Conservation (phyloP, 2,888 invertebrate species). For the Drosophila phalerata region DNA sequence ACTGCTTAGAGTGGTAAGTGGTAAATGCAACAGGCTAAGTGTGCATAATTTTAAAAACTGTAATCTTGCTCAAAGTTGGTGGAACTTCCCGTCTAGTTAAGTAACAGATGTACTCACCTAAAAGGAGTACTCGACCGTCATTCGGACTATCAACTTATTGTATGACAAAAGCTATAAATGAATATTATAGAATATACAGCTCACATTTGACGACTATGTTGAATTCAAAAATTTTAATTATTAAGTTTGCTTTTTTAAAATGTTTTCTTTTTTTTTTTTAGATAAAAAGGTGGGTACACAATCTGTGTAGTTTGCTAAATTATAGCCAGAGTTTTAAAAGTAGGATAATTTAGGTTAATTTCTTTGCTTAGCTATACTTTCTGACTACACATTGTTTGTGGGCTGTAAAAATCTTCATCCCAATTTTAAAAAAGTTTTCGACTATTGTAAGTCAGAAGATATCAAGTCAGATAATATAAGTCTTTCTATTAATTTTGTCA, state of each 20-base stretch:
- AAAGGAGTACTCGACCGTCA: not conserved
- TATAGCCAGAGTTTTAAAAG: no score
- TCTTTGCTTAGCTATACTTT: no score
- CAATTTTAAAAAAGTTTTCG: no score
- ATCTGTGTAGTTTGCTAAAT: no score
- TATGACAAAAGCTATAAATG: not conserved
- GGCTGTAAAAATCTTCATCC: no score
- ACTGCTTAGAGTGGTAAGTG: slow-evolving; percentile 48
- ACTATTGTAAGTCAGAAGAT: not conserved
- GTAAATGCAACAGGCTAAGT: slow-evolving; percentile 61
- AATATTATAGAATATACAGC: no score
- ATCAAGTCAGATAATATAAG: not conserved
- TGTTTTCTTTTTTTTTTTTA: no score
- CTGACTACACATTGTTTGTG: no score
- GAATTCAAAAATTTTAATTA: not conserved
- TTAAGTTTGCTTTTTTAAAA: not conserved
- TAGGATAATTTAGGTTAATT: no score
- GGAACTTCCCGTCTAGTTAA: not conserved
- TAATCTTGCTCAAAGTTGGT: not conserved
- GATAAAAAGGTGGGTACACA: no score
- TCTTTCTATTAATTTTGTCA: not conserved
- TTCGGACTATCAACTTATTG: not conserved
- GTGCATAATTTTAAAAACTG: slow-evolving; percentile 13
- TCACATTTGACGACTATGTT: no score
- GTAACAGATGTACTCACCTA: not conserved